Base-by-base conservation (phyloP, 2,113 vertebrate genomes). In the Pitta sordida region DNA sequence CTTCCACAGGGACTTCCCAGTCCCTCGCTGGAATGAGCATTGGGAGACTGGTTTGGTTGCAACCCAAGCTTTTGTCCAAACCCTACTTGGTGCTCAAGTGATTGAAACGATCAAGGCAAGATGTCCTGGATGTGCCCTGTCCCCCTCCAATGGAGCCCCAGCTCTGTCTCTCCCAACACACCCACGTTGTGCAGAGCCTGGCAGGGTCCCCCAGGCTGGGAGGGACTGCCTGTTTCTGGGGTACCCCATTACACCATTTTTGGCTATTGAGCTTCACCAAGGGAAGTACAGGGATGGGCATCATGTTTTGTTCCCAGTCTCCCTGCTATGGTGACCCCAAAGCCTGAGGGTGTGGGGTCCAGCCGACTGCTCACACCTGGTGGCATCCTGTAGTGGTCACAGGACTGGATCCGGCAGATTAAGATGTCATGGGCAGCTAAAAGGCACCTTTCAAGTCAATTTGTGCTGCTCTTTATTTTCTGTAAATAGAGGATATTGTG, bases 301-400 rank as follows among this genome's bases (percentile, higher is more conserved):
- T 16, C 23, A 20, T 26, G 36, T n/a, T 29, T 4, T 2, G 70
- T 36, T 68, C 52, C 17, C 6, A 7, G 43, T 27, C 44, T 51
- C 18, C 1, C 49, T 13, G 52, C 51, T 32, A 10, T 13, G 56
- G 76, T 44, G 43, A 14, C 32, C 70, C 62, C 71, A 36, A 0
- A 3, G 1, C 46, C 51, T 11, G 1, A 0, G 11, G 44, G 36
- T 17, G 24, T 5, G 3, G 29, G 0, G 3, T 4, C 46, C 13
- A 1, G 24, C 13, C 0, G 0, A 10, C 32, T 13, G 39, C n/a
- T 60, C 2, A 1, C 1, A 34, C 3, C 20, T 2, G 4, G 30
- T 5, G 56, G 23, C 15, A 1, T 0, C 11, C 11, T 34, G 15
- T 20, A 7, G 8, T 5, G 17, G 63, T 26, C 62, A 46, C 37